Conservation (phyloP, 2,113 vertebrate species). For the Candoia aspera region DNA sequence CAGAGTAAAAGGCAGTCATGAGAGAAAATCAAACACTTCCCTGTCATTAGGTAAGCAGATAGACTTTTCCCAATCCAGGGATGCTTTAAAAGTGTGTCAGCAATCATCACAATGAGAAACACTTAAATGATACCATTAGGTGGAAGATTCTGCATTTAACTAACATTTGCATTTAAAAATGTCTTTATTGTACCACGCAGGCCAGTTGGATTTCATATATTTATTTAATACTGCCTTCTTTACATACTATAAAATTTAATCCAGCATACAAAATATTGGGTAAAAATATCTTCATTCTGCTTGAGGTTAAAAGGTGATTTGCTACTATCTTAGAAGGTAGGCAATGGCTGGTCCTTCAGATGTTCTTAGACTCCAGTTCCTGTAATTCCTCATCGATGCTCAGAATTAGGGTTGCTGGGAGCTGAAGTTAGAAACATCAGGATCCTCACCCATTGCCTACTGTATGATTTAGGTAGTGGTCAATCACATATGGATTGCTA, state of each 20-base stretch:
- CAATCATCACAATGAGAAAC: not conserved
- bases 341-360: not conserved
- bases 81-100: not conserved
- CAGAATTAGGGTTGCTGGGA: not conserved
- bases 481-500: conserved; percentile 14
- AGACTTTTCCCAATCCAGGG: not conserved
- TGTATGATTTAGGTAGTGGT: not conserved
- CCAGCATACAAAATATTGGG: conserved; percentile 32
- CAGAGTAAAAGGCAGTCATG: not conserved
- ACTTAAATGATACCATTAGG: not conserved
- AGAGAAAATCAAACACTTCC: not conserved
- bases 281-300: conserved; percentile 23
- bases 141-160: not conserved
- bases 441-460: not conserved
- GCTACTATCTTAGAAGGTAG: not conserved
- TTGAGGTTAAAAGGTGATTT: not conserved
- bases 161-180: not conserved
- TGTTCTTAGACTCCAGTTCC: not conserved
- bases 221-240: conserved; percentile 26
- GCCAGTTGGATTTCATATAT: conserved; percentile 5
- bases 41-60: not conserved
- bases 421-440: not conserved
- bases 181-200: conserved; percentile 14
- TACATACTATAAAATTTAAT: conserved; percentile 32
- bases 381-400: not conserved